Conservation (phyloP, 2,797 vertebrate species). For the Yasuhikotakia modesta region DNA sequence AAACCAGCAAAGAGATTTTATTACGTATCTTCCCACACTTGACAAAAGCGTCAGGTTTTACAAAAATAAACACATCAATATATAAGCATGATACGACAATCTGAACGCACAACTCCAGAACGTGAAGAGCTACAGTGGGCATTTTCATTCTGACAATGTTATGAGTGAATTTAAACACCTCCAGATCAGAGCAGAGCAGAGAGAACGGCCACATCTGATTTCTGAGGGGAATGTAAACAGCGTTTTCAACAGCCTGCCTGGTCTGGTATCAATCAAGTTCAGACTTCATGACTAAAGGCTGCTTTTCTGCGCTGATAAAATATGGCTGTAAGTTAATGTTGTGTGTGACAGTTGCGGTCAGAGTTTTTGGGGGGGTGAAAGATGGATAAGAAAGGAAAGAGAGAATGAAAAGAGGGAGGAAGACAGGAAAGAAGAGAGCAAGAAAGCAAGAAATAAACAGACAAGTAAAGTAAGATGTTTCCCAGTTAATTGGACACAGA, state of each 20-base stretch:
- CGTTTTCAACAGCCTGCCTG: slow-evolving; percentile 52
- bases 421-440: slow-evolving; percentile 15
- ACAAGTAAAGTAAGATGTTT: slow-evolving; percentile 46
- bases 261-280: slow-evolving; percentile 65
- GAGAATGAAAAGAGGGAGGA: slow-evolving; percentile 33
- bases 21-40: not conserved
- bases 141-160: slow-evolving; percentile 43
- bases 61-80: not conserved
- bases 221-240: slow-evolving; percentile 61
- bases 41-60: not conserved
- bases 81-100: not conserved
- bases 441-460: slow-evolving; percentile 35
- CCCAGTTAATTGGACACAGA: slow-evolving; percentile 59
- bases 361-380: slow-evolving; percentile 29
- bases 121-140: slow-evolving; percentile 24
- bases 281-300: slow-evolving; percentile 56
- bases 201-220: slow-evolving; percentile 54
- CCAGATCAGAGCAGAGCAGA: slow-evolving; percentile 46
- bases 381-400: slow-evolving; percentile 40
- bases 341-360: slow-evolving; percentile 57
- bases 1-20: slow-evolving; percentile 6
- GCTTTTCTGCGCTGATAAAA: slow-evolving; percentile 58
- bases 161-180: slow-evolving; percentile 49
- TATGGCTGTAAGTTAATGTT: slow-evolving; percentile 61
- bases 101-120: not conserved